A percentile compares a stretch with the other conserved stretches of the same genome.
phyloP scores from a whole-genome alignment of 1,140 invertebrate genomes.

The Fragariocoptes setiger region DNA sequence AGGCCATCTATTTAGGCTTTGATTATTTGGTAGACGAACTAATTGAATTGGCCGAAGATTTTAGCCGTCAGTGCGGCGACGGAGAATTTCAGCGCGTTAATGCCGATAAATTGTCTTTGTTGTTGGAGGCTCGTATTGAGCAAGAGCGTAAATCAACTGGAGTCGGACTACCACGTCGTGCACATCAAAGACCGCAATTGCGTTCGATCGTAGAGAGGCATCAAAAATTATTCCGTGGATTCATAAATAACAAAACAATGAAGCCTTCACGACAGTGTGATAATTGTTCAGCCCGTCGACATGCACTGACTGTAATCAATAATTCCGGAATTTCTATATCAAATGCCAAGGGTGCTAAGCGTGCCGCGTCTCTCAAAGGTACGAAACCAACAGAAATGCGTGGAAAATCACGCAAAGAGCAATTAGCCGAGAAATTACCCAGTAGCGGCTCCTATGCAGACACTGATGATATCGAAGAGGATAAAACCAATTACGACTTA shows the following conservation, averaged over 20 bases:
- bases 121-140: too few relatives aligned
- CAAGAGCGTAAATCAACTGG: too few relatives aligned
- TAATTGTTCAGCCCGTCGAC: slow-evolving; percentile 12
- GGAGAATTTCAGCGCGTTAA: too few relatives aligned
- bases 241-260: slow-evolving; percentile 11
- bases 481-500: slow-evolving; percentile 3
- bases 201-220: slow-evolving; percentile 10
- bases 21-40: slow-evolving; percentile 31
- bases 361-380: too few relatives aligned
- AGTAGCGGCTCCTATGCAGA: slow-evolving; percentile 10
- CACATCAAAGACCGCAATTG: too few relatives aligned
- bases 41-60: slow-evolving; percentile 19
- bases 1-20: slow-evolving; percentile 37
- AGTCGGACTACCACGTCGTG: too few relatives aligned
- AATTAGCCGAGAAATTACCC: background rate
- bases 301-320: slow-evolving; percentile 6
- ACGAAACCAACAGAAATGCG: background rate
- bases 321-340: slow-evolving; percentile 8
- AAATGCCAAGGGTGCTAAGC: too few relatives aligned
- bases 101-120: too few relatives aligned
- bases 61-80: background rate
- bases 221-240: slow-evolving; percentile 11
- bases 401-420: too few relatives aligned
- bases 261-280: slow-evolving; percentile 12
- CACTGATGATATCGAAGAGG: slow-evolving; percentile 8